Evolutionary conservation across 2,797 vertebrate species (phyloP).

Genomic region (Artibeus lituratus): DNA sequence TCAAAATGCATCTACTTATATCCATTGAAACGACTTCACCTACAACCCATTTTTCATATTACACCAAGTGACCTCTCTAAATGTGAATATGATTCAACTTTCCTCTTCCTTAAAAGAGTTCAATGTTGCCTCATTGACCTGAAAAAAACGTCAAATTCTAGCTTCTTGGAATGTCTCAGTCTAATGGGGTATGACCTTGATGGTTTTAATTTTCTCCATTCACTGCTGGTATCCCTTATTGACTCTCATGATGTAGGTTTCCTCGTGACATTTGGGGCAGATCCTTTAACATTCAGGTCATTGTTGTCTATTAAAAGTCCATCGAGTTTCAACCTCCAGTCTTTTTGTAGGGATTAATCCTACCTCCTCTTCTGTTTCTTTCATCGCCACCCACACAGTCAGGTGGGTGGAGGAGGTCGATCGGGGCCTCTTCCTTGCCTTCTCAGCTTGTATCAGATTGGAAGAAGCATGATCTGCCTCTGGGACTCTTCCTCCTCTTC

Average conservation of each 20-base stretch:
- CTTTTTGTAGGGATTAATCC: neutral
- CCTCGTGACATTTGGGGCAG: neutral
- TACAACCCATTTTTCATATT: neutral
- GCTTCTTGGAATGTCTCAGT: neutral
- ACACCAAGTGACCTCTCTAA: neutral
- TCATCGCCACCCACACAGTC: neutral
- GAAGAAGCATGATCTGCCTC: neutral
- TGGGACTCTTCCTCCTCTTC: neutral
- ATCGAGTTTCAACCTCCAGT: neutral
- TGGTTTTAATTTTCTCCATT: neutral
- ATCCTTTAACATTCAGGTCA: neutral
- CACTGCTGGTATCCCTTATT: neutral
- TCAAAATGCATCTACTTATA: neutral
- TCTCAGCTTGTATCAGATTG: neutral
- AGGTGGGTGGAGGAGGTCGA: accelerated
- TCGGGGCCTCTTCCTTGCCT: neutral
- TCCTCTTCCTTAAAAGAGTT: neutral
- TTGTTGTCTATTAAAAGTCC: neutral
- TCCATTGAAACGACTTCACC: neutral
- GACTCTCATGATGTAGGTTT: neutral
- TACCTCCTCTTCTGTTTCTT: neutral
- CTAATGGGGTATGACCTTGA: neutral
- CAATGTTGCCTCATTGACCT: neutral
- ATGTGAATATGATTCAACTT: neutral
- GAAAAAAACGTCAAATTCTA: neutral